Evolutionary conservation across 1,140 invertebrate species (phyloP), one percentile per base, ranked within the genome.

Genomic region (Caenorhabditis latens): DNA sequence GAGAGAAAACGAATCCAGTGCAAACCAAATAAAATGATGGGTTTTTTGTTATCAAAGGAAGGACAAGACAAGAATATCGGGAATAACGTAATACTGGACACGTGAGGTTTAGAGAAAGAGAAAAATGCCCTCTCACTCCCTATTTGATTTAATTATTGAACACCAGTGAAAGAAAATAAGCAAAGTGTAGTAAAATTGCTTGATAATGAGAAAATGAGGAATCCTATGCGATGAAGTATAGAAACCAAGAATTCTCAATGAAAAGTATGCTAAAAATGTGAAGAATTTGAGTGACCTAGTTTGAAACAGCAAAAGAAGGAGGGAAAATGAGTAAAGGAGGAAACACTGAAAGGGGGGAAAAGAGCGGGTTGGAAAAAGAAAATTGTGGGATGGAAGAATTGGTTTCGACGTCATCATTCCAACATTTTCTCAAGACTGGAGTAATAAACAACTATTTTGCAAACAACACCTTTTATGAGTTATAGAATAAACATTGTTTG

Each of bases 81-180:
- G 24, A 13, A 65, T 19, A 46, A 71, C 4, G 65, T n/a, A 46
- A 9, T 40, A 63, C 61, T 63, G 21, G 3, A 61, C 57, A n/a
- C 21, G 42, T 13, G 65, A 71, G 65, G 42, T 71, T 71, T 71
- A 71, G 65, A 71, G 65, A 71, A 71, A 71, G 7, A 43, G 14
- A 21, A 71, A 71, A 43, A 71, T 42, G n/a, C 11, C 19, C 19
- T 46, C 2, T 43, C 24, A n/a, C 42, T 46, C 42, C 61, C 65
- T 19, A 71, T 71, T 71, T 71, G 65, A 71, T 71, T 71, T n/a
- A 71, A 71, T 71, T 71, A 71, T 71, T 71, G 65, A 65, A 65
- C 61, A 65, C 3, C 61, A 32, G 7, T n/a, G 16, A 19, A n/a
- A 3, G 16, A 43, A n/a, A n/a, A n/a, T 21, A 9, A 19, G 4